A percentile compares a stretch with the other conserved stretches of the same genome.
phyloP scores from a whole-genome alignment of 92 coral and sea anemone genomes.

The Epizoanthus ramosus region DNA sequence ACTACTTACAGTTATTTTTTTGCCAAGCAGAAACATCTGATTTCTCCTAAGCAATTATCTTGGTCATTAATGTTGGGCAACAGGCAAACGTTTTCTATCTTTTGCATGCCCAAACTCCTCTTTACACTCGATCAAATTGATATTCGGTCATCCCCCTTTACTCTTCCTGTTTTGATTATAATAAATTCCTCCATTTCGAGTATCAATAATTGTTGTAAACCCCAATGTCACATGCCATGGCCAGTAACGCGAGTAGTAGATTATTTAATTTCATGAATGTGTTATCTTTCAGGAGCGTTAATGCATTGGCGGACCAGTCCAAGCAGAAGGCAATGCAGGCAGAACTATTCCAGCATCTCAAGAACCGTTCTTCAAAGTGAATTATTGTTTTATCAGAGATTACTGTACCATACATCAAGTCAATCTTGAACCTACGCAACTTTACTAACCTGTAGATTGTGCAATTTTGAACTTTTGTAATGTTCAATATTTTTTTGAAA shows the following conservation, averaged over 20 bases:
- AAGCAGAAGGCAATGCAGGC: constrained; percentile 89
- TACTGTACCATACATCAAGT: constrained; percentile 25
- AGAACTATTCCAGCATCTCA: constrained; percentile 86
- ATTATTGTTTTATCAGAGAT: not conserved
- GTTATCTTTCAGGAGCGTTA: constrained; percentile 75
- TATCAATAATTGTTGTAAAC: too few species aligned
- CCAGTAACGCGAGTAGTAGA: not conserved
- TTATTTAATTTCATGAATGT: not conserved
- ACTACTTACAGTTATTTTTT: too few species aligned
- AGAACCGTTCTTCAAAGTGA: constrained; percentile 65
- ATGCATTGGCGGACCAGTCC: constrained; percentile 77
- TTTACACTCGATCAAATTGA: too few species aligned
- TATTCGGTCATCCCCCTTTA: too few species aligned
- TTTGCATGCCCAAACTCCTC: too few species aligned
- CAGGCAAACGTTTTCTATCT: too few species aligned
- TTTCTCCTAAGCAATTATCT: too few species aligned
- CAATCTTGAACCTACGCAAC: constrained; percentile 19
- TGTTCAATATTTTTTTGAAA: constrained; percentile 42
- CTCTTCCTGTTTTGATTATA: too few species aligned
- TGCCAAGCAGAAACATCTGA: too few species aligned
- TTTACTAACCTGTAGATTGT: not conserved
- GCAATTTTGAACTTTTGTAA: constrained; percentile 21
- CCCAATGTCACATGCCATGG: too few species aligned
- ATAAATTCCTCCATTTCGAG: too few species aligned
- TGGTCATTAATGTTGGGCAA: too few species aligned